These are phyloP conservation scores for Chymomyza amoena DNA, from an alignment of 2,888 invertebrate species.

Conservation along the genomic window DNA sequence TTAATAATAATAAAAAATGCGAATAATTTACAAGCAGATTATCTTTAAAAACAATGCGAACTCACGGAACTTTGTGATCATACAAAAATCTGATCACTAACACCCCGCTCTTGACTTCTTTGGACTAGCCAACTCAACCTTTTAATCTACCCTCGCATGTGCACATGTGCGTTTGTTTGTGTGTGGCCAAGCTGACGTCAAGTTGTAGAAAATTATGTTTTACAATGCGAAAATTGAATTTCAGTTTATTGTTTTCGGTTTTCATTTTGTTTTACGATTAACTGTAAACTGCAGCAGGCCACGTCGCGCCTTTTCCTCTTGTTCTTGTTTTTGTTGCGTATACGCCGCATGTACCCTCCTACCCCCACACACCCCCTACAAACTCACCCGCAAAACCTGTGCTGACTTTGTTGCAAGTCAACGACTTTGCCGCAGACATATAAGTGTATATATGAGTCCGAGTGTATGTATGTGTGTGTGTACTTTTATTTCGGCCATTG, in stretches of 20 bases:
- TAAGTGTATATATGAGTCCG: conserved; percentile 13
- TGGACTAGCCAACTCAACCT: too few relatives aligned
- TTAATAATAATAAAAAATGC: too few relatives aligned
- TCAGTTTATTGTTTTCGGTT: conserved; percentile 63
- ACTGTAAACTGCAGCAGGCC: conserved; percentile 58
- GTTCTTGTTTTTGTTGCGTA: conserved; percentile 30
- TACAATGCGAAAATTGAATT: conserved; percentile 75
- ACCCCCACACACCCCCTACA: neutral
- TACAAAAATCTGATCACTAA: too few relatives aligned
- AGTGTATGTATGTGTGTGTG: conserved; percentile 6
- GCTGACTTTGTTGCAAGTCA: conserved; percentile 54
- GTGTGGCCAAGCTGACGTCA: conserved; percentile 50
- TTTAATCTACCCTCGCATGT: neutral
- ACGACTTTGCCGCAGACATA: conserved; percentile 31
- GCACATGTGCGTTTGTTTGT: neutral
- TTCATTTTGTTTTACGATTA: conserved; percentile 63
- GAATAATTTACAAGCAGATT: too few relatives aligned
- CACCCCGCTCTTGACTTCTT: too few relatives aligned
- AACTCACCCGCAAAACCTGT: conserved; percentile 8
- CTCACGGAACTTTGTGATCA: too few relatives aligned
- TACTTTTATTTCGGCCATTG: neutral
- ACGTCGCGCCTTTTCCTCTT: conserved; percentile 17
- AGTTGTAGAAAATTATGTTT: conserved; percentile 73
- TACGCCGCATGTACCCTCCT: conserved; percentile 4
- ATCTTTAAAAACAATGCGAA: too few relatives aligned